phyloP scores from a whole-genome alignment of 1,140 invertebrate genomes.

The Hylyphantes graminicola region DNA sequence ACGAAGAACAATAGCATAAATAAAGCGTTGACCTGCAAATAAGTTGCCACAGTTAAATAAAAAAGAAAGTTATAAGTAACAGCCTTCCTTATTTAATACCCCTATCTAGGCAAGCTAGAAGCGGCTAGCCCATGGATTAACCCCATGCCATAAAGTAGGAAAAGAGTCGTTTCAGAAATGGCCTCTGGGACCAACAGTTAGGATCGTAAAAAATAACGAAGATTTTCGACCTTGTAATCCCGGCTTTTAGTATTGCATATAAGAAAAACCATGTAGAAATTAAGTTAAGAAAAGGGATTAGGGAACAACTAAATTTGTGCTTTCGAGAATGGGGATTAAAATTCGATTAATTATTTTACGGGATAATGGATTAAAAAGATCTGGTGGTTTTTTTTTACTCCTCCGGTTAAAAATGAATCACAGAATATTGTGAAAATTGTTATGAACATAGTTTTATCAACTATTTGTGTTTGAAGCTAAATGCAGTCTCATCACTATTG shows the following conservation, averaged over 20 bases:
- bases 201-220: constrained; percentile 58
- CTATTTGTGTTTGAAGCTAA: too few species aligned
- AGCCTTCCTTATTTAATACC: constrained; percentile 36
- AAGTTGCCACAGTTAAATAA: constrained; percentile 34
- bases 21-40: constrained; percentile 15
- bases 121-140: constrained; percentile 45
- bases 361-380: too few species aligned
- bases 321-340: too few species aligned
- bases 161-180: constrained; percentile 44
- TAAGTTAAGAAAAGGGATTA: too few species aligned
- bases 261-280: background rate
- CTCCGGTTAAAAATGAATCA: too few species aligned
- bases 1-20: background rate
- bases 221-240: constrained; percentile 17
- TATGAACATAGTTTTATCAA: too few species aligned
- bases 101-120: background rate
- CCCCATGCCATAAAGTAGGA: constrained; percentile 54
- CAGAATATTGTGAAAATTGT: too few species aligned
- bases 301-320: too few species aligned
- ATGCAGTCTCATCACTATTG: too few species aligned
- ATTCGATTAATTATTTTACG: too few species aligned
- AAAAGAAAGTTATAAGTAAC: constrained; percentile 44
- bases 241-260: constrained; percentile 11
- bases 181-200: constrained; percentile 50
- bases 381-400: too few species aligned